A percentile compares a stretch with the other conserved stretches of the same genome.
phyloP scores from a whole-genome alignment of 2,888 invertebrate genomes.

The Dusona sp. region DNA sequence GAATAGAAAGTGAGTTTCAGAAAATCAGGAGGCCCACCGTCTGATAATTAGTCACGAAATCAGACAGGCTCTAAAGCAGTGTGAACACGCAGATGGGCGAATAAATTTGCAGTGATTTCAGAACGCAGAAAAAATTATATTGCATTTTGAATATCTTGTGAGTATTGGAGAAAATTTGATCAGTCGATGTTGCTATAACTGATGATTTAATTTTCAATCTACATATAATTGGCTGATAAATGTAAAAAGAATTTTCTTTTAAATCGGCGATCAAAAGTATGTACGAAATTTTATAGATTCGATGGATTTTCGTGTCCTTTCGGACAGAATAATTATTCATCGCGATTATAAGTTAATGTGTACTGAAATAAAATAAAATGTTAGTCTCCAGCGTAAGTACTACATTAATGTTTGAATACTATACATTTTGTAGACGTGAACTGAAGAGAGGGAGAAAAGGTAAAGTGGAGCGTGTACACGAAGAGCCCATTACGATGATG shows the following conservation, averaged over 20 bases:
- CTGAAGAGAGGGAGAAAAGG: background rate
- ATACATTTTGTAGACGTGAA: background rate
- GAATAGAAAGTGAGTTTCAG: background rate
- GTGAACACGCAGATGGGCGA: background rate
- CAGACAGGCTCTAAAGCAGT: background rate
- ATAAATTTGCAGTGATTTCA: background rate
- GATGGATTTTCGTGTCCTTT: too few species aligned
- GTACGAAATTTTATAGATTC: too few species aligned
- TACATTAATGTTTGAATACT: background rate
- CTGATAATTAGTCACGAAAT: background rate
- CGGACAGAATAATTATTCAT: too few species aligned
- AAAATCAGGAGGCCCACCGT: background rate
- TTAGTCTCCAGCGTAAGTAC: constrained; percentile 75
- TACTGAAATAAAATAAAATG: constrained; percentile 83
- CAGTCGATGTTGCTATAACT: background rate
- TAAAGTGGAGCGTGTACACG: background rate
- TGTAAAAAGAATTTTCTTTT: too few species aligned
- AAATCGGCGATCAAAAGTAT: too few species aligned
- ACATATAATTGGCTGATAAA: too few species aligned
- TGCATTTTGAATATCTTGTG: too few species aligned
- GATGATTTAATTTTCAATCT: constrained; percentile 66
- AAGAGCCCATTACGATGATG: constrained; percentile 38
- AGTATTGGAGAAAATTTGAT: background rate
- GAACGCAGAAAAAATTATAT: constrained; percentile 55
- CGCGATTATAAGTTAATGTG: constrained; percentile 83